These are phyloP conservation scores for Dynastes hyllus DNA, from an alignment of 2,888 invertebrate genomes.

Conservation along the genomic window DNA sequence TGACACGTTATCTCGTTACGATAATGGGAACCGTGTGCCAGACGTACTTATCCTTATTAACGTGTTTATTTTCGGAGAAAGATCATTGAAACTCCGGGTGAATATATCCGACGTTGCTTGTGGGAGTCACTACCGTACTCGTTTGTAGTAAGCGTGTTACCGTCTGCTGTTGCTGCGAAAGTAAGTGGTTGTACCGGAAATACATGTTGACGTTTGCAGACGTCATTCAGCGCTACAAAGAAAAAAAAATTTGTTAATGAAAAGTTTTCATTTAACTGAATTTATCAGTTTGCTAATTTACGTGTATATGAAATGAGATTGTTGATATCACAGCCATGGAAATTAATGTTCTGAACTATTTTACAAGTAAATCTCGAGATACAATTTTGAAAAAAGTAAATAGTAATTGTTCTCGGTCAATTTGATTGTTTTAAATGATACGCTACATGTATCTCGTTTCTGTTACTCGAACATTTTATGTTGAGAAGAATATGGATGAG, in stretches of 20 bases:
- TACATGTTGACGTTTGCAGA: slow-evolving; percentile 26
- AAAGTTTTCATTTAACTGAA: too few relatives aligned
- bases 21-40: slow-evolving; percentile 38
- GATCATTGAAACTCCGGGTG: slow-evolving; percentile 27
- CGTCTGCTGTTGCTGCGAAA: slow-evolving; percentile 17
- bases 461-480: too few relatives aligned
- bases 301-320: too few relatives aligned
- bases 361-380: too few relatives aligned
- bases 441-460: too few relatives aligned
- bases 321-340: too few relatives aligned
- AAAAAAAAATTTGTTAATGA: slow-evolving; percentile 5
- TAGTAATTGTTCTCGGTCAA: too few relatives aligned
- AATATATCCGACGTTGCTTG: slow-evolving; percentile 24
- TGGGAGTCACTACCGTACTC: not conserved
- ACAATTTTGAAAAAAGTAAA: too few relatives aligned
- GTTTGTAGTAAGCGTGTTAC: not conserved
- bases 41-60: slow-evolving; percentile 42
- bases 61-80: slow-evolving; percentile 37
- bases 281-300: too few relatives aligned
- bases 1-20: slow-evolving; percentile 26
- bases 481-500: too few relatives aligned
- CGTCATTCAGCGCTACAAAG: slow-evolving; percentile 28
- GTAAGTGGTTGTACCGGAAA: slow-evolving; percentile 38
- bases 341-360: too few relatives aligned
- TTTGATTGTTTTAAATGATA: too few relatives aligned